phyloP scores from a whole-genome alignment of 2,113 vertebrate species.

The Paracyprichromis sp. region DNA sequence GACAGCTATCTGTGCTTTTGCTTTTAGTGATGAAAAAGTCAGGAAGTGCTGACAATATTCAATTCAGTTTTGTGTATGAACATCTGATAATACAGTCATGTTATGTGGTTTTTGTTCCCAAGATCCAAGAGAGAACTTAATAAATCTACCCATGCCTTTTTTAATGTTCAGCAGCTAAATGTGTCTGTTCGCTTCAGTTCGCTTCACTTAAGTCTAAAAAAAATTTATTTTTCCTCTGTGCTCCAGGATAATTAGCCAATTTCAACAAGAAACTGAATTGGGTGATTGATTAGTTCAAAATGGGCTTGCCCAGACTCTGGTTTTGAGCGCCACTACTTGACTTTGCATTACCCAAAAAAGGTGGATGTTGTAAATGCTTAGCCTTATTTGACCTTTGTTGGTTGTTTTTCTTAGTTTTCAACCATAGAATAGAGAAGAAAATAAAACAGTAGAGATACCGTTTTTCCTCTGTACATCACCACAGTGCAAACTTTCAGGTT shows the following conservation, averaged over 20 bases:
- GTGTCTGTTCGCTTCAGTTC: not conserved
- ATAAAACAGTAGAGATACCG: not conserved
- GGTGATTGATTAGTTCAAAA: slow-evolving; percentile 54
- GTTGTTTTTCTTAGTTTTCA: not conserved
- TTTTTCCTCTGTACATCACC: not conserved
- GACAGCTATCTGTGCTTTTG: not conserved
- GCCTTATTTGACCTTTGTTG: not conserved
- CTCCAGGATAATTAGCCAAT: slow-evolving; percentile 60
- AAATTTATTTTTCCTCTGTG: not conserved
- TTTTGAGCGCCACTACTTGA: slow-evolving; percentile 26
- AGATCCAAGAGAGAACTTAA: not conserved
- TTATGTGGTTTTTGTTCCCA: not conserved
- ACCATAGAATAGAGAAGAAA: not conserved
- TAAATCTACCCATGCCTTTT: not conserved
- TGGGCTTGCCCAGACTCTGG: not conserved
- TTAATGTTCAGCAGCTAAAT: not conserved
- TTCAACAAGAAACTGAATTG: slow-evolving; percentile 38
- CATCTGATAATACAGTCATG: not conserved
- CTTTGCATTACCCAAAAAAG: slow-evolving; percentile 3
- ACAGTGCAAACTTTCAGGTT: not conserved
- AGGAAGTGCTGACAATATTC: not conserved
- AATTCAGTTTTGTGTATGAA: not conserved
- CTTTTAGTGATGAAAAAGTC: not conserved
- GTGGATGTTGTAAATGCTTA: not conserved
- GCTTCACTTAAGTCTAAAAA: not conserved